Percentiles rank a stretch among this genome's conserved stretches.
phyloP scores from a whole-genome alignment of 2,888 invertebrate species.

The Sphaeridia pumilis region DNA sequence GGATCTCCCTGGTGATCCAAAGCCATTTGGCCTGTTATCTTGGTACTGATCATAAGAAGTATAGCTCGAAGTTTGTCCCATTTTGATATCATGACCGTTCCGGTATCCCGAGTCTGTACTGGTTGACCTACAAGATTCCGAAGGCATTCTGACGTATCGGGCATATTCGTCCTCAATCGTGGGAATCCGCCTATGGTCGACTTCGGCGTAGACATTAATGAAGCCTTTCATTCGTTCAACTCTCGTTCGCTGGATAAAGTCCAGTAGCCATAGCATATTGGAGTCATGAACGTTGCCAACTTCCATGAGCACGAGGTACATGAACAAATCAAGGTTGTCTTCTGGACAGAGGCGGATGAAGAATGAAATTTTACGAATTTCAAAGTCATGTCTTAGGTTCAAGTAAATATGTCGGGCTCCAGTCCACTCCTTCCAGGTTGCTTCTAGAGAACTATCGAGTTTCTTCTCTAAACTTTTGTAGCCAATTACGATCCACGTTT shows the following conservation, averaged over 20 bases:
- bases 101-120: not conserved
- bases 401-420: constrained; percentile 42
- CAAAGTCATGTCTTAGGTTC: constrained; percentile 41
- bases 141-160: constrained; percentile 1
- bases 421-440: constrained; percentile 44
- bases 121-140: not conserved
- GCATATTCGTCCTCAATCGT: constrained; percentile 16
- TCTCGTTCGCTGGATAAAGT: constrained; percentile 41
- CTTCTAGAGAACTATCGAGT: constrained; percentile 37
- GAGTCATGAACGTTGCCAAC: constrained; percentile 38
- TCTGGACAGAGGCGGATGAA: constrained; percentile 38
- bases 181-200: constrained; percentile 12
- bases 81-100: no score
- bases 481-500: constrained; percentile 38
- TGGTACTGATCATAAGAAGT: no score
- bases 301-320: constrained; percentile 41
- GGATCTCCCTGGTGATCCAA: not conserved
- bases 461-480: constrained; percentile 40
- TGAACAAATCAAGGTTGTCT: constrained; percentile 40
- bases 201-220: constrained; percentile 39
- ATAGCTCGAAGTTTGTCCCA: no score
- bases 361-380: constrained; percentile 40
- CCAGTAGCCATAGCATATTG: constrained; percentile 39
- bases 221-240: constrained; percentile 41
- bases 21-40: not conserved